Evolutionary conservation across 2,888 invertebrate species (phyloP).

Genomic region (Drosophila suboccidentalis): DNA sequence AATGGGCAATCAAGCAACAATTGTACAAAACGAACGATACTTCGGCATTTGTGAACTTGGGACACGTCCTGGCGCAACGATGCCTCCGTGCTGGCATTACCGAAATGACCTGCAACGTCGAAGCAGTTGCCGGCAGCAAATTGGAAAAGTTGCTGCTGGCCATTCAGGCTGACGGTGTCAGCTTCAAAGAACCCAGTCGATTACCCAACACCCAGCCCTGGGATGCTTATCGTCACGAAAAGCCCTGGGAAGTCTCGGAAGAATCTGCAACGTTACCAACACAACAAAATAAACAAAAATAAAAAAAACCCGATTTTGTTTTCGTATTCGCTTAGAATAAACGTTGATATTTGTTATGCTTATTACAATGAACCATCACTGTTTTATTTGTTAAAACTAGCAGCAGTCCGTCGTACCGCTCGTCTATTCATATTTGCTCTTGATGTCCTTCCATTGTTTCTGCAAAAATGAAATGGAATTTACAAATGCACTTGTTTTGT

Average conservation of each 20-base stretch:
- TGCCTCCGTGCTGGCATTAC: slow-evolving; percentile 92
- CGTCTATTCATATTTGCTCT: slow-evolving; percentile 88
- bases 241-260: slow-evolving; percentile 89
- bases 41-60: slow-evolving; percentile 92
- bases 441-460: slow-evolving; percentile 93
- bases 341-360: slow-evolving; percentile 68
- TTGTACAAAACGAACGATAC: slow-evolving; percentile 92
- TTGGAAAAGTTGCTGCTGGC: slow-evolving; percentile 89
- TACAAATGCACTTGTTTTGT: slow-evolving; percentile 2
- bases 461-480: slow-evolving; percentile 85
- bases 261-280: neutral
- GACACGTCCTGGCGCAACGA: slow-evolving; percentile 91
- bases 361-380: slow-evolving; percentile 59
- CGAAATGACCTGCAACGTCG: slow-evolving; percentile 90
- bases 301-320: slow-evolving; percentile 36
- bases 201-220: slow-evolving; percentile 88
- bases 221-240: slow-evolving; percentile 88
- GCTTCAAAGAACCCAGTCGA: slow-evolving; percentile 89
- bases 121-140: slow-evolving; percentile 88
- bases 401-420: slow-evolving; percentile 10
- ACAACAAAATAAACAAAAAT: slow-evolving; percentile 20
- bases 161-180: slow-evolving; percentile 89
- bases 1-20: slow-evolving; percentile 93
- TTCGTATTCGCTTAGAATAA: slow-evolving; percentile 67
- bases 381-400: slow-evolving; percentile 45